Evolutionary conservation across 2,113 vertebrate species (phyloP).

Genomic region (Pelmatolapia mariae): DNA sequence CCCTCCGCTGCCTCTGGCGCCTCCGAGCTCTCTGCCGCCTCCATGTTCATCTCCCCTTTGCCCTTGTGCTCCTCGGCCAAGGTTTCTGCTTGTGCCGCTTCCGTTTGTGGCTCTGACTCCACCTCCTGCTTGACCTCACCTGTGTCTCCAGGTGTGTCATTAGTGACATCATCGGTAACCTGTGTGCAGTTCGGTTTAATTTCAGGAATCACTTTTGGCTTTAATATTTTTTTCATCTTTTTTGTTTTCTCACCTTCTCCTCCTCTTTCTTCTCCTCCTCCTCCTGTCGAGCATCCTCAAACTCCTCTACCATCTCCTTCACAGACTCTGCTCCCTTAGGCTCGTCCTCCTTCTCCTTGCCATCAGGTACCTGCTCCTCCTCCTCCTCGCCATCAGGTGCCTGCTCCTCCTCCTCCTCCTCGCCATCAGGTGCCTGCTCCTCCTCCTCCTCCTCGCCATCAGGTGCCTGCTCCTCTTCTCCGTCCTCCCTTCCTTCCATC

Average conservation of each 20-base stretch:
- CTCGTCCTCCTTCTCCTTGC: background rate
- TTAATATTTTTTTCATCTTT: background rate
- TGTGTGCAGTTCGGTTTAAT: background rate
- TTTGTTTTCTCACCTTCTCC: background rate
- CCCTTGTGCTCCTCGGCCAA: background rate
- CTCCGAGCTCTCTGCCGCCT: background rate
- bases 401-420: rapidly evolving
- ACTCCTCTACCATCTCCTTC: background rate
- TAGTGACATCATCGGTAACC: background rate
- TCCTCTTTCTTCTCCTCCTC: background rate
- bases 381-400: rapidly evolving
- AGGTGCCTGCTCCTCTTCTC: background rate
- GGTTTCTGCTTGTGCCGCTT: rapidly evolving
- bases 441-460: rapidly evolving
- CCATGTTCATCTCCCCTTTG: background rate
- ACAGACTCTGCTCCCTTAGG: background rate
- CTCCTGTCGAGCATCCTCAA: background rate
- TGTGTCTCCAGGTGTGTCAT: background rate
- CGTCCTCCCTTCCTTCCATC: constrained; percentile 12
- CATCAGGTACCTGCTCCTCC: background rate
- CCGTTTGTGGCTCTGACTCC: background rate
- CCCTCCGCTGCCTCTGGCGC: background rate
- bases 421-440: background rate
- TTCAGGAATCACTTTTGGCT: background rate
- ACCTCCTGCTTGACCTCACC: background rate